Evolutionary conservation across 2,113 vertebrate genomes (phyloP).

Genomic region (Capreolus pygargus): DNA sequence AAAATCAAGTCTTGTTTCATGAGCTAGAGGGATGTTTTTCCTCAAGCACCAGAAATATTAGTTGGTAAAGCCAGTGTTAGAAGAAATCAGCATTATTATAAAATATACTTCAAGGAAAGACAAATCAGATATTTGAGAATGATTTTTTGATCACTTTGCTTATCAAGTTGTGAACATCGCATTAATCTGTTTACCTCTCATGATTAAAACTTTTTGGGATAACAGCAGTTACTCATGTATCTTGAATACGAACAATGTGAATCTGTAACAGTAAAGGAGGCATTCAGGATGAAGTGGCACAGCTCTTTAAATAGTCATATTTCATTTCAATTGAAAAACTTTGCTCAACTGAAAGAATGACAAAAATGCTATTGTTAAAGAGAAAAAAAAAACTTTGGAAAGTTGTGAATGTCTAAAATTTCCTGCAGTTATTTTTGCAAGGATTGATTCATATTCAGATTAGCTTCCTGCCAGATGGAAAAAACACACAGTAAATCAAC

Average conservation of each 20-base stretch:
- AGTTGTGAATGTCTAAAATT: conserved; percentile 81
- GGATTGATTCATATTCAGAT: conserved; percentile 86
- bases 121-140: conserved; percentile 41
- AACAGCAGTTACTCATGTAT: conserved; percentile 45
- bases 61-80: background rate
- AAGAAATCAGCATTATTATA: background rate
- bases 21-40: background rate
- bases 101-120: conserved; percentile 11
- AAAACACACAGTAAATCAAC: conserved; percentile 82
- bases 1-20: conserved; percentile 1
- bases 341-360: conserved; percentile 60
- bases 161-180: conserved; percentile 43
- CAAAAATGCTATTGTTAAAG: conserved; percentile 75
- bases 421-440: conserved; percentile 83
- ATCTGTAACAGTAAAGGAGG: background rate
- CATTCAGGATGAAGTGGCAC: conserved; percentile 24
- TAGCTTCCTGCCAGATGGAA: conserved; percentile 86
- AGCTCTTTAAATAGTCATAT: conserved; percentile 55
- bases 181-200: conserved; percentile 44
- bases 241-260: conserved; percentile 30
- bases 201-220: conserved; percentile 54
- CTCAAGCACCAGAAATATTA: conserved; percentile 16
- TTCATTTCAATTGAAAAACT: conserved; percentile 67
- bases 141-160: conserved; percentile 29
- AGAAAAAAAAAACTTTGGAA: conserved; percentile 31